Conservation (phyloP, 2,797 vertebrate species). For the Helostoma temminkii region DNA sequence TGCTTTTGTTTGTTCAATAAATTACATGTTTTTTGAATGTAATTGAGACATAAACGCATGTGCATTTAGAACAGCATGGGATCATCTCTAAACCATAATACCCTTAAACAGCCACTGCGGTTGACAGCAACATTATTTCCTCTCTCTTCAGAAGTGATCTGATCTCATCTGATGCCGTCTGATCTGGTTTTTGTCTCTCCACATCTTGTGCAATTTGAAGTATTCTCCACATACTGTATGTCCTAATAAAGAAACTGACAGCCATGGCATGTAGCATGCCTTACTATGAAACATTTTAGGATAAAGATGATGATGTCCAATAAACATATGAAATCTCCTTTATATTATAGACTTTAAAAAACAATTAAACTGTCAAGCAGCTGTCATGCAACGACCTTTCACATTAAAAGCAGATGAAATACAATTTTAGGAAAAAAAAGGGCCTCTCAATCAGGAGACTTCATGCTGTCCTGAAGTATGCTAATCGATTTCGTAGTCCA, state of each 20-base stretch:
- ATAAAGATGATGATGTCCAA: conserved; percentile 38
- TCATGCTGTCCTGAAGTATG: too few relatives aligned
- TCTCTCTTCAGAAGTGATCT: conserved; percentile 46
- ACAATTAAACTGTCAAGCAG: too few relatives aligned
- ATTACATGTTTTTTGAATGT: conserved; percentile 10
- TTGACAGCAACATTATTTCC: conserved; percentile 29
- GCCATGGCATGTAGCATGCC: neutral
- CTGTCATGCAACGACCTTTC: too few relatives aligned
- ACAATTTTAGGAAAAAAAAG: too few relatives aligned
- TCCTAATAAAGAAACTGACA: conserved; percentile 14
- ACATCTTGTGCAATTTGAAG: conserved; percentile 19
- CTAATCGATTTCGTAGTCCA: too few relatives aligned
- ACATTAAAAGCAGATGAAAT: too few relatives aligned
- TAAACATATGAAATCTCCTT: conserved; percentile 23
- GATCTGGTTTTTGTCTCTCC: conserved; percentile 39
- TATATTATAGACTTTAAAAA: conserved; percentile 30
- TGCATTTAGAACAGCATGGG: conserved; percentile 15
- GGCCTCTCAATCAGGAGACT: too few relatives aligned
- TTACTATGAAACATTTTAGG: conserved; percentile 38
- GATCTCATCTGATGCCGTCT: conserved; percentile 55
- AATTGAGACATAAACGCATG: conserved; percentile 30
- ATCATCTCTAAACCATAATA: conserved; percentile 44
- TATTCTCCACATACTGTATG: conserved; percentile 35
- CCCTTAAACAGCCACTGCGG: conserved; percentile 24
- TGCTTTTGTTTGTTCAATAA: conserved; percentile 47